phyloP scores from a whole-genome alignment of 2,797 vertebrate species.

The Pipistrellus nathusii region DNA sequence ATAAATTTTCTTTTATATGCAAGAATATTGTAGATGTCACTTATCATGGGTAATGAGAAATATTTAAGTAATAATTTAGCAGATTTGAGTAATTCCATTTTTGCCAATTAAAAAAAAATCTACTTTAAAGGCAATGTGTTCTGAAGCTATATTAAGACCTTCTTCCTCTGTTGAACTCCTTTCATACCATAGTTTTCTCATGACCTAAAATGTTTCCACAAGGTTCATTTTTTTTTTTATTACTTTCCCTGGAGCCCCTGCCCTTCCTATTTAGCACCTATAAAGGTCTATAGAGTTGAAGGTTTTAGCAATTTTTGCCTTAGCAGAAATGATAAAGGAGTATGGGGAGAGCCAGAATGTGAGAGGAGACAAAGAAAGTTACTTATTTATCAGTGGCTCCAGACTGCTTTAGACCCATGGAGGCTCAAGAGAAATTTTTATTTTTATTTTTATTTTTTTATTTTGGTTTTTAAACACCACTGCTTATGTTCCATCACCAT shows the following conservation, averaged over 20 bases:
- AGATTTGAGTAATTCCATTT: background rate
- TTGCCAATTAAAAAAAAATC: background rate
- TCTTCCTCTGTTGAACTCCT: background rate
- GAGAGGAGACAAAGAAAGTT: background rate
- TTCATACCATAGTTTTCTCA: constrained; percentile 32
- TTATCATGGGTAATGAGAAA: background rate
- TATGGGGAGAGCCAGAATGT: background rate
- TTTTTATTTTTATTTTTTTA: too few species aligned
- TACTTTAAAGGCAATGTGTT: background rate
- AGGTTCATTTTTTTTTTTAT: background rate
- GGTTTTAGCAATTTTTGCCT: background rate
- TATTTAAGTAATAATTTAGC: background rate
- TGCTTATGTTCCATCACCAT: background rate
- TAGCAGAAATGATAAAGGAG: background rate
- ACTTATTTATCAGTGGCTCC: background rate
- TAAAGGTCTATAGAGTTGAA: background rate
- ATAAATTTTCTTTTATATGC: background rate
- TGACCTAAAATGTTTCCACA: background rate
- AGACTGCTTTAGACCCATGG: background rate
- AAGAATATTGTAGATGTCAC: background rate
- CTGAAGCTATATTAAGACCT: background rate
- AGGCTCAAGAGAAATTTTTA: background rate
- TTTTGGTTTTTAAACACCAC: background rate
- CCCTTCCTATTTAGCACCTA: background rate
- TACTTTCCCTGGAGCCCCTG: background rate